These are phyloP conservation scores for Vultur gryphus DNA, from an alignment of 2,797 vertebrate species.

Conservation along the genomic window DNA sequence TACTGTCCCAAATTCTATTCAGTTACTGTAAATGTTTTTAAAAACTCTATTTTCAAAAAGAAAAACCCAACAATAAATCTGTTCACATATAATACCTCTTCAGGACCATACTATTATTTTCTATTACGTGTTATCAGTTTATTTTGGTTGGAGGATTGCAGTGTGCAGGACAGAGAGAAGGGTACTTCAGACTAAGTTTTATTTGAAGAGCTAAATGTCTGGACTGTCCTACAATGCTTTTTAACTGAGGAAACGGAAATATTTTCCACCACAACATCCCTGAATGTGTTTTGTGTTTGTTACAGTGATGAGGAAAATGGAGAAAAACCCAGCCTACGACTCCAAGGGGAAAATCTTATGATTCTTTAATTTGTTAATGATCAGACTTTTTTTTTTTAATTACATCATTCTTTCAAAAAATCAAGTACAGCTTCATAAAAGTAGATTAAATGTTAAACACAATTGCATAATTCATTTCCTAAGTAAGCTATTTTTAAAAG, in stretches of 20 bases:
- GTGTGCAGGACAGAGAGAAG: background rate
- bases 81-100: background rate
- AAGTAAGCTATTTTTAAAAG: background rate
- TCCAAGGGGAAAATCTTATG: background rate
- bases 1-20: background rate
- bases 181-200: background rate
- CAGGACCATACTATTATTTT: background rate
- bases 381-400: background rate
- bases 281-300: background rate
- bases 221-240: background rate
- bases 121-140: rapidly evolving
- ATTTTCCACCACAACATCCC: background rate
- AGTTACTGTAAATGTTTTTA: background rate
- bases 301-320: background rate
- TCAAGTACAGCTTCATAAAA: background rate
- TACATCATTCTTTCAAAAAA: background rate
- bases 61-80: background rate
- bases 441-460: background rate
- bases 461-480: background rate
- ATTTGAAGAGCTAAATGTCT: background rate
- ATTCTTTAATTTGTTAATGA: background rate
- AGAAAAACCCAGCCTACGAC: background rate
- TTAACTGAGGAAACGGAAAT: background rate
- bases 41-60: background rate
- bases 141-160: background rate